phyloP scores from a whole-genome alignment of 2,113 vertebrate genomes.

The Anas platyrhynchos region DNA sequence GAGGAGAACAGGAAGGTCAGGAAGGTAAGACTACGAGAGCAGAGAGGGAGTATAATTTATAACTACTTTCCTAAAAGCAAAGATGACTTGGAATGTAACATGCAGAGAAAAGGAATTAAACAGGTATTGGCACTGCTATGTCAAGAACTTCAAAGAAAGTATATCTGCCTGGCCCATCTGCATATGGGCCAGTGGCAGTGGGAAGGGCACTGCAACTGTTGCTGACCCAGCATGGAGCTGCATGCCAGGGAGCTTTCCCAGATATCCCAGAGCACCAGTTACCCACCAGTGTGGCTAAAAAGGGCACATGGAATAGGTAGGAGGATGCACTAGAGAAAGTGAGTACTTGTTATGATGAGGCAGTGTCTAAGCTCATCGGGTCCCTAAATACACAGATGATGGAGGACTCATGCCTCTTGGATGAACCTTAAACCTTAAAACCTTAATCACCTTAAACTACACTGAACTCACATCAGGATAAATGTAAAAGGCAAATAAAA shows the following conservation, averaged over 20 bases:
- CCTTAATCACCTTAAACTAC: background rate
- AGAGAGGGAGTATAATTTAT: background rate
- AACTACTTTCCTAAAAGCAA: background rate
- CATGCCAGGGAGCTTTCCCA: background rate
- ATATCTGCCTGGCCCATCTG: background rate
- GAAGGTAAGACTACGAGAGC: background rate
- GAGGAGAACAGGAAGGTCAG: background rate
- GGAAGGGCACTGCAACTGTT: background rate
- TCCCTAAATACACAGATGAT: background rate
- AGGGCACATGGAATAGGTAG: background rate
- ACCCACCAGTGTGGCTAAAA: background rate
- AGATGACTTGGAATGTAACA: background rate
- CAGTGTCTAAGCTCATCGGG: background rate
- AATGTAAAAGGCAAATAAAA: background rate
- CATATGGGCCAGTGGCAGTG: background rate
- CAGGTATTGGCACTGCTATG: background rate
- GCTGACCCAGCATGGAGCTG: background rate
- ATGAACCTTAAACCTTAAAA: background rate
- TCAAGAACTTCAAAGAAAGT: background rate
- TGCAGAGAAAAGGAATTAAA: background rate
- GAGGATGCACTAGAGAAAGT: background rate
- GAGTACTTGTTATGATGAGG: background rate
- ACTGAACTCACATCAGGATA: background rate
- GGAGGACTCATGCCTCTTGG: background rate
- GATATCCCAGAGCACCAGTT: background rate